A percentile compares a stretch with the other conserved stretches of the same genome.
These are phyloP conservation scores for Acrocephalus arundinaceus DNA, from an alignment of 2,113 vertebrate genomes.

Conservation along the genomic window DNA sequence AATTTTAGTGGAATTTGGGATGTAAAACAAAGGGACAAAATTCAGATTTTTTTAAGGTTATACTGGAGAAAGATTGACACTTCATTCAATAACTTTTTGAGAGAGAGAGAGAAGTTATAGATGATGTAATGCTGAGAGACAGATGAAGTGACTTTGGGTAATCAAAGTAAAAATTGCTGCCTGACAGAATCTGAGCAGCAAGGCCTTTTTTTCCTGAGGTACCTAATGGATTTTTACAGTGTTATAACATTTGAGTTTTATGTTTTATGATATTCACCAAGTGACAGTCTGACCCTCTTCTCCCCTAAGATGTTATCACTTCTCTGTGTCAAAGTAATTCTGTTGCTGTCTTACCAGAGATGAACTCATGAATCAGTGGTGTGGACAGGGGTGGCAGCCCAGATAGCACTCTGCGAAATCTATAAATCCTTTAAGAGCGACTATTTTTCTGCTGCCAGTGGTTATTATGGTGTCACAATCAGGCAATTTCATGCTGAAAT, in stretches of 20 bases:
- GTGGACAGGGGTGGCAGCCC: constrained; percentile 54
- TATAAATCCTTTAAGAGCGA: constrained; percentile 58
- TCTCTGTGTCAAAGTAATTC: constrained; percentile 72
- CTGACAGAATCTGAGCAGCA: constrained; percentile 58
- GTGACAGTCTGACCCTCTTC: constrained; percentile 58
- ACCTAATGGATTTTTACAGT: constrained; percentile 59
- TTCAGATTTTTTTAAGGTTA: not conserved
- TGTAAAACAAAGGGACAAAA: not conserved
- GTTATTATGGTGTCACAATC: constrained; percentile 37
- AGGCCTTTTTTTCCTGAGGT: constrained; percentile 60
- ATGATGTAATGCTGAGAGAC: constrained; percentile 51
- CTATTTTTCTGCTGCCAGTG: constrained; percentile 36
- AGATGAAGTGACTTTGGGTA: constrained; percentile 61
- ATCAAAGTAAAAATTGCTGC: constrained; percentile 70
- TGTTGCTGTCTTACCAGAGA: constrained; percentile 64
- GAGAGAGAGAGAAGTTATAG: constrained; percentile 26
- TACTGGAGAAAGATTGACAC: not conserved
- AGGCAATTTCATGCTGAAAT: constrained; percentile 46
- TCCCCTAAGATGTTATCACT: constrained; percentile 64
- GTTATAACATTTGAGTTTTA: constrained; percentile 51
- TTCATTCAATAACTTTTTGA: constrained; percentile 35
- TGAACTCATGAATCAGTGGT: constrained; percentile 71
- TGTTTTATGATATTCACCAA: constrained; percentile 53
- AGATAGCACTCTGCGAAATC: constrained; percentile 53
- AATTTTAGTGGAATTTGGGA: not conserved